Percentiles rank a stretch among this genome's conserved stretches.
Evolutionary conservation across 2,888 invertebrate species (phyloP).

Genomic region (Ophion slaviceki): DNA sequence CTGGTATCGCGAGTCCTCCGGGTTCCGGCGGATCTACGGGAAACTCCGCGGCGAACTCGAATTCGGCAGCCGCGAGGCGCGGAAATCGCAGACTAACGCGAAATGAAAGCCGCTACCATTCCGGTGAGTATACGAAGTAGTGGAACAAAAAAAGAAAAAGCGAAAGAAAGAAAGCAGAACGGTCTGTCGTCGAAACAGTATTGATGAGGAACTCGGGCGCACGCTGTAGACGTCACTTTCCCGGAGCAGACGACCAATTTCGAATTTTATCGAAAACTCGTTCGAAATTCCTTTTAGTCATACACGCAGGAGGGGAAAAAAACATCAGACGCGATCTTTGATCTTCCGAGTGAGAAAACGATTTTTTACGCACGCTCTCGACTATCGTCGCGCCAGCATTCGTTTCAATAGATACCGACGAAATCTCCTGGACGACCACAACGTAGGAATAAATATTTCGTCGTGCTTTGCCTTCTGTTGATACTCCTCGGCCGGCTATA

Average conservation of each 20-base stretch:
- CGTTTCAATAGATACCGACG: too few relatives aligned
- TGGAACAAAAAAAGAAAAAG: not conserved
- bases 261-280: too few relatives aligned
- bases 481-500: conserved; percentile 23
- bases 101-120: conserved; percentile 98
- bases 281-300: too few relatives aligned
- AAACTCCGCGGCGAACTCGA: conserved; percentile 73
- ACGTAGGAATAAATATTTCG: not conserved
- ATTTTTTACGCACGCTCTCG: too few relatives aligned
- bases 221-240: not conserved
- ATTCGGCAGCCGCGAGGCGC: conserved; percentile 86
- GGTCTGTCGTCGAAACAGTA: not conserved
- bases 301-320: too few relatives aligned
- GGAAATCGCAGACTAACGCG: conserved; percentile 95
- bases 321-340: too few relatives aligned
- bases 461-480: not conserved
- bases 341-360: too few relatives aligned
- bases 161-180: not conserved
- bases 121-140: conserved; percentile 89
- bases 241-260: not conserved
- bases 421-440: not conserved
- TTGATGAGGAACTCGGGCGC: not conserved
- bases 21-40: conserved; percentile 85
- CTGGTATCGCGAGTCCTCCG: conserved; percentile 82
- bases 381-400: too few relatives aligned